These are phyloP conservation scores for Oreochromis mossambicus DNA, from an alignment of 2,797 vertebrate genomes.

Conservation along the genomic window DNA sequence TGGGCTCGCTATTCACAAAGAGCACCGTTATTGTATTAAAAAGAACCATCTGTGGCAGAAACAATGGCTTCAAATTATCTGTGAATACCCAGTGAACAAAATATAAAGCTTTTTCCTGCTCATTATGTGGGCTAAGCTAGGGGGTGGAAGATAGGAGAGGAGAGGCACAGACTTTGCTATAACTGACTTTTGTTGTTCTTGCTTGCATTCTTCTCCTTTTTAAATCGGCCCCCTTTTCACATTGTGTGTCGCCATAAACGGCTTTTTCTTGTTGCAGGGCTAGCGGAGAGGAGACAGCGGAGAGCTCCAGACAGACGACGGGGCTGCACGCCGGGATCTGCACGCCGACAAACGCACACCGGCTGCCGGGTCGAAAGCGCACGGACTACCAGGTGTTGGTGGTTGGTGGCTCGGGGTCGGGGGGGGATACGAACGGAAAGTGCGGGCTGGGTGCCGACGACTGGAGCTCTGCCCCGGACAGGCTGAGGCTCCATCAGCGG, in stretches of 20 bases:
- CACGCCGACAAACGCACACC: conserved; percentile 16
- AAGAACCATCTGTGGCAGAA: conserved; percentile 99
- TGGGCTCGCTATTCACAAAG: conserved; percentile 99
- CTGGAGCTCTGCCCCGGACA: conserved; percentile 60
- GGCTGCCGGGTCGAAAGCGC: conserved; percentile 15
- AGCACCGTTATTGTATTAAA: conserved; percentile 99
- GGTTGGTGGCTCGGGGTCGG: not conserved
- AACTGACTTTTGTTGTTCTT: conserved; percentile 99
- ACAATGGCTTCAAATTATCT: conserved; percentile 99
- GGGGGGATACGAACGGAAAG: conserved; percentile 17
- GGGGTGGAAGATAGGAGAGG: conserved; percentile 84
- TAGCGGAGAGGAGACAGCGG: conserved; percentile 73
- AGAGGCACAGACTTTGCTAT: conserved; percentile 81
- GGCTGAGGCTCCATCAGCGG: conserved; percentile 8
- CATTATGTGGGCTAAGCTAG: conserved; percentile 92
- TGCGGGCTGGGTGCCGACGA: conserved; percentile 43
- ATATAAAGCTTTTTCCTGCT: conserved; percentile 99
- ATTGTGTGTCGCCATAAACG: conserved; percentile 95
- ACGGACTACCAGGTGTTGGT: conserved; percentile 56
- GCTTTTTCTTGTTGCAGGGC: conserved; percentile 93
- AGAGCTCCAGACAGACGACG: conserved; percentile 69
- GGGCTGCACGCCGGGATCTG: conserved; percentile 65
- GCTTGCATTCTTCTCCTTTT: conserved; percentile 95
- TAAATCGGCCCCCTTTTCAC: conserved; percentile 95
- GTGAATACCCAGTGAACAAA: conserved; percentile 99